Conservation (phyloP, 2,113 vertebrate genomes). For the Agapornis roseicollis region DNA sequence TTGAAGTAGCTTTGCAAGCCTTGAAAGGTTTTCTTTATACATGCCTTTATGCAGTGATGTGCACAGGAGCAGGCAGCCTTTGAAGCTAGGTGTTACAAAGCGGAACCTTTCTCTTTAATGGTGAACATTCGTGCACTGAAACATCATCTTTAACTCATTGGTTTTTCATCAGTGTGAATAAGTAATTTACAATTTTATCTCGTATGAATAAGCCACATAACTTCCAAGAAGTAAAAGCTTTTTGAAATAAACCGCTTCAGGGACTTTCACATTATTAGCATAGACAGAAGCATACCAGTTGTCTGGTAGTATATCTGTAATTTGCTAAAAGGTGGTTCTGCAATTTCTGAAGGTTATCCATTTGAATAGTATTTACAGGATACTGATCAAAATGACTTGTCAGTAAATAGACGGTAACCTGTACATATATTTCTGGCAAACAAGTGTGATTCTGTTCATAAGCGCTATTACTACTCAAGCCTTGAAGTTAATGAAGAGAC, state of each 20-base stretch:
- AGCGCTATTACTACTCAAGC: neutral
- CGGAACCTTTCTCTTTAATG: neutral
- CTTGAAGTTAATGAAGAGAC: neutral
- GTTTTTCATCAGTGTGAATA: neutral
- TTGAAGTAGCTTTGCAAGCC: neutral
- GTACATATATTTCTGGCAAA: neutral
- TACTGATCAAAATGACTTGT: neutral
- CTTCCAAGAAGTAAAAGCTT: neutral
- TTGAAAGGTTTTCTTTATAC: neutral
- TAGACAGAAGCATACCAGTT: neutral
- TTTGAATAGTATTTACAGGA: neutral
- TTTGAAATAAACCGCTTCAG: neutral
- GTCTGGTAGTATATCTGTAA: neutral
- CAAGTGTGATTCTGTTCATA: neutral
- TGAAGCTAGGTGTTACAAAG: neutral
- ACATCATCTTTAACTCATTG: neutral
- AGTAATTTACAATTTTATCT: neutral
- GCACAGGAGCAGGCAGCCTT: neutral
- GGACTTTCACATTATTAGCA: neutral
- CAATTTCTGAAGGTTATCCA: neutral
- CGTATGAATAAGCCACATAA: neutral
- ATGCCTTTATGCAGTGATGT: neutral
- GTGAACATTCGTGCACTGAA: neutral
- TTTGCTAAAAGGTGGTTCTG: neutral
- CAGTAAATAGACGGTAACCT: neutral